These are phyloP conservation scores for Saccopteryx leptura DNA, from an alignment of 2,113 vertebrate species.

Conservation along the genomic window DNA sequence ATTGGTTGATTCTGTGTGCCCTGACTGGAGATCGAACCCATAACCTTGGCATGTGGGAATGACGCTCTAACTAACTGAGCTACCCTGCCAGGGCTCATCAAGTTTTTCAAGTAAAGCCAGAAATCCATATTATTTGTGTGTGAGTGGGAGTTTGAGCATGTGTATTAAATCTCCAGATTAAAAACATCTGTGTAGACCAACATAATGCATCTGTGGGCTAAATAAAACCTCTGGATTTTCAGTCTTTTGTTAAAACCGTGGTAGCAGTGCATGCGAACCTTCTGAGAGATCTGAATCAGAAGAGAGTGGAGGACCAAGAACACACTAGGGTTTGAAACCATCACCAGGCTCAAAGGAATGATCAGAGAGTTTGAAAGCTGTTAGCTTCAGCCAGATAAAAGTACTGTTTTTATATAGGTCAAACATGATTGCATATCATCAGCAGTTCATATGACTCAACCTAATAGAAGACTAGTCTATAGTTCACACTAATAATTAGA, in stretches of 20 bases:
- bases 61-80: too few relatives aligned
- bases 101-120: constrained; percentile 35
- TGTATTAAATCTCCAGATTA: constrained; percentile 24
- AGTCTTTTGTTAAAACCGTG: neutral
- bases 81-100: neutral
- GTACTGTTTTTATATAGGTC: constrained; percentile 13
- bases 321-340: neutral
- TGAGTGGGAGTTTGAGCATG: neutral
- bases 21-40: too few relatives aligned
- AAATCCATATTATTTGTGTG: neutral
- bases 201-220: neutral
- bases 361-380: neutral
- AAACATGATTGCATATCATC: neutral
- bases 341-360: neutral
- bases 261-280: neutral
- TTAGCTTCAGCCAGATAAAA: neutral
- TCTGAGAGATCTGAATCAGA: constrained; percentile 1
- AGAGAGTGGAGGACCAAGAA: neutral
- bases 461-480: constrained; percentile 7
- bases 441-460: neutral
- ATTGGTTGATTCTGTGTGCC: too few relatives aligned
- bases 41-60: too few relatives aligned
- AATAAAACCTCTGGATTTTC: constrained; percentile 31
- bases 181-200: neutral
- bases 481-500: neutral